Conservation (phyloP, 2,113 vertebrate genomes). For the Heterotilapia buettikoferi region DNA sequence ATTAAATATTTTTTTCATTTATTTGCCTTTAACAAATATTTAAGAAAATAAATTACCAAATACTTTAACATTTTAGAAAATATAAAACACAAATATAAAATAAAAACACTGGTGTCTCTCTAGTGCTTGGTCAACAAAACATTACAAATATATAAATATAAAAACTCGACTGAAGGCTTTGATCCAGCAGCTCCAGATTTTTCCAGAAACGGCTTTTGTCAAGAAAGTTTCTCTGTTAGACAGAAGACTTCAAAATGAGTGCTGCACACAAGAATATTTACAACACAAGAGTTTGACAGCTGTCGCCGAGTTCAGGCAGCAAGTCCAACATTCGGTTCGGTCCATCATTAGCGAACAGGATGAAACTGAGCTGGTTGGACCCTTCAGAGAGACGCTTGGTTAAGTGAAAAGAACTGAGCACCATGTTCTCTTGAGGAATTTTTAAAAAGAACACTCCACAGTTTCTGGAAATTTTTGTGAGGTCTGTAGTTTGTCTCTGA, state of each 20-base stretch:
- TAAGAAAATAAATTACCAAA: slow-evolving; percentile 70
- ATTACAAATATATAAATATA: slow-evolving; percentile 43
- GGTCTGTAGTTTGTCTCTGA: not conserved
- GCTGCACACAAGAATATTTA: slow-evolving; percentile 18
- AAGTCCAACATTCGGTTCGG: not conserved
- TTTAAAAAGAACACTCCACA: not conserved
- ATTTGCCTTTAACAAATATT: slow-evolving; percentile 50
- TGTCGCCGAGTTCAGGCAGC: not conserved
- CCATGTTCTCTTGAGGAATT: not conserved
- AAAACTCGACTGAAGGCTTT: not conserved
- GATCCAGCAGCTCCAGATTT: slow-evolving; percentile 32
- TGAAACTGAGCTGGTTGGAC: not conserved
- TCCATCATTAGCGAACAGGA: not conserved
- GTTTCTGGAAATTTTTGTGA: not conserved
- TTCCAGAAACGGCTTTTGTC: slow-evolving; percentile 47
- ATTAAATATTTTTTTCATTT: slow-evolving; percentile 26
- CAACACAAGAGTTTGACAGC: not conserved
- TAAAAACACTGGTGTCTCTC: not conserved
- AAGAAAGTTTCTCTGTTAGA: not conserved
- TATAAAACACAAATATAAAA: not conserved
- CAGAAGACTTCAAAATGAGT: slow-evolving; percentile 3
- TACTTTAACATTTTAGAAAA: slow-evolving; percentile 42
- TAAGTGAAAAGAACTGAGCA: not conserved
- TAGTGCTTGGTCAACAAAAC: not conserved
- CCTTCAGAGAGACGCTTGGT: not conserved